Percentiles rank a stretch among this genome's conserved stretches.
These are phyloP conservation scores for Blennius ocellaris DNA, from an alignment of 2,113 vertebrate genomes.

Conservation along the genomic window DNA sequence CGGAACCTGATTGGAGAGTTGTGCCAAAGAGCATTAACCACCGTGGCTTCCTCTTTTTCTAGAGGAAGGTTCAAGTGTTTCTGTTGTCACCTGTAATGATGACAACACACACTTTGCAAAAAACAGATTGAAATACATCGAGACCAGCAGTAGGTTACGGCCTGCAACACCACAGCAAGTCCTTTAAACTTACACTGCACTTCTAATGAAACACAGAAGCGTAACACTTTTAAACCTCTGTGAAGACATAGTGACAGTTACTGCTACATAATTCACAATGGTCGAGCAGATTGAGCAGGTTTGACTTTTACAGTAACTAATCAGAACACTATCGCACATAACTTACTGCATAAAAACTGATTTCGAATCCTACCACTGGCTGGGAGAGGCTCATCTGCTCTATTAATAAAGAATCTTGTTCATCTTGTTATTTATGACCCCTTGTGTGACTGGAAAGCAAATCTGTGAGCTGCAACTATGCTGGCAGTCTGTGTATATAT, in stretches of 20 bases:
- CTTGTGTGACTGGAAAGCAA: too few relatives aligned
- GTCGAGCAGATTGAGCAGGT: not conserved
- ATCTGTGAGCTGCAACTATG: too few relatives aligned
- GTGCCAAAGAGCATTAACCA: constrained; percentile 36
- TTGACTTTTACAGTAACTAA: too few relatives aligned
- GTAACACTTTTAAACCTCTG: not conserved
- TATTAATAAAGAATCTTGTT: too few relatives aligned
- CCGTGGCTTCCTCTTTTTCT: constrained; percentile 56
- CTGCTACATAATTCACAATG: not conserved
- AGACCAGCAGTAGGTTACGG: constrained; percentile 44
- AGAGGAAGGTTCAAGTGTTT: constrained; percentile 71
- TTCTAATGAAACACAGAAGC: not conserved
- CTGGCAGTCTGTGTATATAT: too few relatives aligned
- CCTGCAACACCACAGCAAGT: constrained; percentile 1
- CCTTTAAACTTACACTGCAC: not conserved
- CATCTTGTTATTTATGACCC: too few relatives aligned
- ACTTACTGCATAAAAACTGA: too few relatives aligned
- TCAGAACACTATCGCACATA: too few relatives aligned
- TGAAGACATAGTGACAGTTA: not conserved
- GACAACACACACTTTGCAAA: constrained; percentile 53
- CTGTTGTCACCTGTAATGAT: constrained; percentile 57
- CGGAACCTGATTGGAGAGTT: too few relatives aligned
- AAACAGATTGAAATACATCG: not conserved
- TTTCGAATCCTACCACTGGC: too few relatives aligned
- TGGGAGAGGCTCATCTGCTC: too few relatives aligned